Evolutionary conservation across 2,797 vertebrate species (phyloP).

Genomic region (Enoplosus armatus): DNA sequence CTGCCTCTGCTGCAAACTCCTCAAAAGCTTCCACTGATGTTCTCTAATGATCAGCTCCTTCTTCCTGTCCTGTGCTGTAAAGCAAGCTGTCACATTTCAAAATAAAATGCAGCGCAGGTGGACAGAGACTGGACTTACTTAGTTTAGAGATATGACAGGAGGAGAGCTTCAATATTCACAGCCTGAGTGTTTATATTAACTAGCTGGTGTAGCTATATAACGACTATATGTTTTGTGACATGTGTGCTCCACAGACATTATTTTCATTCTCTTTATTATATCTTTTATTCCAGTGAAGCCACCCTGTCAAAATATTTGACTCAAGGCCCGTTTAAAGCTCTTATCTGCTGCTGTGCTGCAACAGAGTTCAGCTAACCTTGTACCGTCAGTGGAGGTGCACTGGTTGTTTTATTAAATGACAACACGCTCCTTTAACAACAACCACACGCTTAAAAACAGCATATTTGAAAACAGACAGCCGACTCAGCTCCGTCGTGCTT

Average conservation of each 20-base stretch:
- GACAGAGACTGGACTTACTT: background rate
- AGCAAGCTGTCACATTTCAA: conserved; percentile 2
- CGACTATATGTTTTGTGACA: background rate
- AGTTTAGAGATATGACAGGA: too few species aligned
- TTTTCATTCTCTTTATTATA: background rate
- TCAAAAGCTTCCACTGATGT: background rate
- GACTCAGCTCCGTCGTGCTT: background rate
- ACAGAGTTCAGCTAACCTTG: background rate
- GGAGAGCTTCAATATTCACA: background rate
- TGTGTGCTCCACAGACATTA: background rate
- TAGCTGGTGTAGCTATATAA: background rate
- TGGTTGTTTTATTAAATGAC: background rate
- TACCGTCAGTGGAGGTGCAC: background rate
- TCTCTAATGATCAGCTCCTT: background rate
- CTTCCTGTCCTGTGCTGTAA: background rate
- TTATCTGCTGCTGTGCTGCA: background rate
- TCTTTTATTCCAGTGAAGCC: background rate
- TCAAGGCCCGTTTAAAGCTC: background rate
- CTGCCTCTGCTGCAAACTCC: too few species aligned
- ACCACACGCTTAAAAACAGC: background rate
- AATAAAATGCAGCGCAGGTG: conserved; percentile 40
- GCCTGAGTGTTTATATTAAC: background rate
- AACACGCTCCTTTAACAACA: background rate
- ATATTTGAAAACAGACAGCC: background rate
- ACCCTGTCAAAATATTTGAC: background rate